These are phyloP conservation scores for Diadema setosum DNA, from an alignment of 35 echinoderm and acorn worm genomes.

Conservation along the genomic window DNA sequence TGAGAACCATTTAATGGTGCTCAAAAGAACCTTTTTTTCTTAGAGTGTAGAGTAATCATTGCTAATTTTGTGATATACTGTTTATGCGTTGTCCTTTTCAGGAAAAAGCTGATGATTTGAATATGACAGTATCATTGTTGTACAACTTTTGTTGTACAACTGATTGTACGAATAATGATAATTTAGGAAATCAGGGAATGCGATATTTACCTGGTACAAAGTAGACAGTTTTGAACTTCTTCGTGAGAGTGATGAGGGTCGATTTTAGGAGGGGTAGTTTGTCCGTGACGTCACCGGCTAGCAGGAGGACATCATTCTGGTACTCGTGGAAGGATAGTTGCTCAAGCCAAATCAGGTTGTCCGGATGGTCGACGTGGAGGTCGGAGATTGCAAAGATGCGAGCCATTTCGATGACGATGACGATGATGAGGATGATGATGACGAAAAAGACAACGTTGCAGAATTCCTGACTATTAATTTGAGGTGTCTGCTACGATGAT, in stretches of 20 bases:
- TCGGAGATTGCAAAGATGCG: slow-evolving; percentile 97
- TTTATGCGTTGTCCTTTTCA: too few relatives aligned
- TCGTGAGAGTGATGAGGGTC: slow-evolving; percentile 58
- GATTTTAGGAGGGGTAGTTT: slow-evolving; percentile 49
- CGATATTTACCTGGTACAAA: slow-evolving; percentile 97
- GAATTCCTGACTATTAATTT: too few relatives aligned
- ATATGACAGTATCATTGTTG: too few relatives aligned
- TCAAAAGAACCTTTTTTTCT: too few relatives aligned
- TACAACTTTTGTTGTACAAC: too few relatives aligned
- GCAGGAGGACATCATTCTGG: slow-evolving; percentile 70
- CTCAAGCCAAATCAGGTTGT: slow-evolving; percentile 79
- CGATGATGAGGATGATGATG: not conserved
- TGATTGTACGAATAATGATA: too few relatives aligned
- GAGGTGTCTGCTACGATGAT: too few relatives aligned
- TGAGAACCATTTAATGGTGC: too few relatives aligned
- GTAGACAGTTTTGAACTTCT: slow-evolving; percentile 87
- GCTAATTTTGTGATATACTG: too few relatives aligned
- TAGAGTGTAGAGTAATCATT: too few relatives aligned
- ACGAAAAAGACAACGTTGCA: not conserved
- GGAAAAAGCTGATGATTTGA: too few relatives aligned
- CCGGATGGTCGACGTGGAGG: slow-evolving; percentile 79
- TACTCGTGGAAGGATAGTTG: slow-evolving; percentile 43
- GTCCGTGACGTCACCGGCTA: slow-evolving; percentile 93
- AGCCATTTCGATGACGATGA: slow-evolving; percentile 41
- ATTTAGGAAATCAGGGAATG: too few relatives aligned